A percentile compares a stretch with the other conserved stretches of the same genome.
Conservation (phyloP, 2,113 vertebrate species). For the Bujurquina vittata region DNA sequence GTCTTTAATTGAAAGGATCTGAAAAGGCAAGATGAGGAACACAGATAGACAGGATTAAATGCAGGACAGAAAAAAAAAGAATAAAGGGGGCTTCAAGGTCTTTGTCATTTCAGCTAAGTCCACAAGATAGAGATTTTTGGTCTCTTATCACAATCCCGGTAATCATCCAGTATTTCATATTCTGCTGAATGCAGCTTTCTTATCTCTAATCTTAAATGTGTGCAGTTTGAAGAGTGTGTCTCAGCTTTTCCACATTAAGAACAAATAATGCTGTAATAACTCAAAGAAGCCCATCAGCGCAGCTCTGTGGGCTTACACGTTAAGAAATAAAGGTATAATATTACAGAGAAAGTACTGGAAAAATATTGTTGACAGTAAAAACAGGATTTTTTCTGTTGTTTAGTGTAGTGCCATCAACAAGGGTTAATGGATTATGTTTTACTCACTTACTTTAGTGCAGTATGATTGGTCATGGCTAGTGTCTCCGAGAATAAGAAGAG, state of each 20-base stretch:
- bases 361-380: not conserved
- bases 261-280: not conserved
- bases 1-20: constrained; percentile 73
- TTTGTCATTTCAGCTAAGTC: too few species aligned
- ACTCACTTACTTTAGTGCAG: not conserved
- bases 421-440: not conserved
- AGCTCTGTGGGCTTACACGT: not conserved
- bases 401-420: not conserved
- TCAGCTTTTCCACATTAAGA: not conserved
- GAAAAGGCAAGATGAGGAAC: constrained; percentile 38
- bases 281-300: not conserved
- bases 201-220: too few species aligned
- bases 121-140: too few species aligned
- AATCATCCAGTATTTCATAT: too few species aligned
- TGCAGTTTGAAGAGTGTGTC: not conserved
- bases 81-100: too few species aligned
- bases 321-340: not conserved
- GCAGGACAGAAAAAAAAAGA: too few species aligned
- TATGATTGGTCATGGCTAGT: not conserved
- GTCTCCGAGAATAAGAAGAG: not conserved
- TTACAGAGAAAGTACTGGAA: not conserved
- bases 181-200: too few species aligned
- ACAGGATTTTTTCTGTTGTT: not conserved
- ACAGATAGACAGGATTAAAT: constrained; percentile 24
- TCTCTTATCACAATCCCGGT: too few species aligned